A percentile compares a stretch with the other conserved stretches of the same genome.
phyloP scores from a whole-genome alignment of 2,797 vertebrate genomes.

The Mormyrus proboscirostris region DNA sequence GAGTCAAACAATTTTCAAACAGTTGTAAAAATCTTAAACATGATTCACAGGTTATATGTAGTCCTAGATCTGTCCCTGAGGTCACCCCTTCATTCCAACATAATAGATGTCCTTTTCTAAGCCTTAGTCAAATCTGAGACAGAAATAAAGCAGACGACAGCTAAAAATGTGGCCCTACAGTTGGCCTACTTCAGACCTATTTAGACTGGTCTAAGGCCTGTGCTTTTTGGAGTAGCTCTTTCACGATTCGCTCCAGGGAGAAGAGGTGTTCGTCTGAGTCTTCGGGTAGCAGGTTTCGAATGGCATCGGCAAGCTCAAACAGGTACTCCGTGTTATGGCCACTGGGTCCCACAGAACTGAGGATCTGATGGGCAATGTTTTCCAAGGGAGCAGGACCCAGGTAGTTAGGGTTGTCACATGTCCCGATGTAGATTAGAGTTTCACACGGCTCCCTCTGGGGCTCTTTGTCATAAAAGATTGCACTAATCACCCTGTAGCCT shows the following conservation, averaged over 20 bases:
- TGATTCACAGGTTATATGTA: not conserved
- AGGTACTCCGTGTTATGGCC: conserved; percentile 90
- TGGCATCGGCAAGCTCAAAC: conserved; percentile 84
- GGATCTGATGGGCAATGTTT: conserved; percentile 88
- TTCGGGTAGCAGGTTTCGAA: conserved; percentile 81
- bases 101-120: not conserved
- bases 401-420: conserved; percentile 85
- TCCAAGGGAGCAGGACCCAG: conserved; percentile 91
- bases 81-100: not conserved
- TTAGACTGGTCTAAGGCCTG: not conserved
- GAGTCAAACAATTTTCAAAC: not conserved
- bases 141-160: not conserved
- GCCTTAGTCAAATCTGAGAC: not conserved
- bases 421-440: conserved; percentile 86
- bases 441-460: conserved; percentile 50
- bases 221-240: conserved; percentile 49
- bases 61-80: not conserved
- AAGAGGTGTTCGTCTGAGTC: conserved; percentile 87
- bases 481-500: conserved; percentile 79
- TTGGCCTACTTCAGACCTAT: not conserved
- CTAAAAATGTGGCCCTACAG: not conserved
- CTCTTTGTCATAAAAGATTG: conserved; percentile 79
- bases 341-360: conserved; percentile 77
- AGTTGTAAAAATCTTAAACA: not conserved
- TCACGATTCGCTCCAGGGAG: conserved; percentile 82